Conservation (phyloP, 2,113 vertebrate species). For the Ahaetulla prasina region DNA sequence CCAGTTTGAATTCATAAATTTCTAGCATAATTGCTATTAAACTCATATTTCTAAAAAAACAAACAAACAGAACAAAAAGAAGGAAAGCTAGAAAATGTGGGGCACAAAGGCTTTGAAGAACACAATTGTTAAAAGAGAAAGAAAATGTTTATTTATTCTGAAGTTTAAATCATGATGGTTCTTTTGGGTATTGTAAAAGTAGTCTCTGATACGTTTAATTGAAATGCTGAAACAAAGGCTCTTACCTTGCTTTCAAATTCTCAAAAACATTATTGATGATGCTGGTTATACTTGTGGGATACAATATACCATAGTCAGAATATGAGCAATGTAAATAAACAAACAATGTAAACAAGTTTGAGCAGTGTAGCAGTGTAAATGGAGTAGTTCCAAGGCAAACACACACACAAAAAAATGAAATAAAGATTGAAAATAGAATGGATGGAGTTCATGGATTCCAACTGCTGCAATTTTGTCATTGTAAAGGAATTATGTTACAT, state of each 20-base stretch:
- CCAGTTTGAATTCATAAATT: conserved; percentile 11
- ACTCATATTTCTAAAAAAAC: conserved; percentile 15
- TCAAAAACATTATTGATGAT: neutral
- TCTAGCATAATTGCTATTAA: neutral
- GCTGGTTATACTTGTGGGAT: neutral
- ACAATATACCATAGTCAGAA: neutral
- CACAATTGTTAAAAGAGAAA: neutral
- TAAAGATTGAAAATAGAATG: neutral
- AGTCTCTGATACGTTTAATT: conserved; percentile 4
- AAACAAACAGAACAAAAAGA: conserved; percentile 26
- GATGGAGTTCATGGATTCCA: neutral
- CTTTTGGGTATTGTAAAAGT: conserved; percentile 21
- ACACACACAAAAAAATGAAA: neutral
- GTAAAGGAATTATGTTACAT: neutral
- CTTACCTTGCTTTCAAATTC: conserved; percentile 23
- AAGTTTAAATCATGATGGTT: conserved; percentile 19
- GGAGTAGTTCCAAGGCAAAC: neutral
- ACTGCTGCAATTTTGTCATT: neutral
- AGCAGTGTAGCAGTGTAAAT: neutral
- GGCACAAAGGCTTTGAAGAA: neutral
- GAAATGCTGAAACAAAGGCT: conserved; percentile 2
- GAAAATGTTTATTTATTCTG: conserved; percentile 18
- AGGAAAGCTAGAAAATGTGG: conserved; percentile 18
- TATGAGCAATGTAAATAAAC: neutral
- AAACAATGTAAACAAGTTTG: neutral